A percentile compares a stretch with the other conserved stretches of the same genome.
Evolutionary conservation across 2,797 vertebrate genomes (phyloP).

Genomic region (Rhodeus uyekii): DNA sequence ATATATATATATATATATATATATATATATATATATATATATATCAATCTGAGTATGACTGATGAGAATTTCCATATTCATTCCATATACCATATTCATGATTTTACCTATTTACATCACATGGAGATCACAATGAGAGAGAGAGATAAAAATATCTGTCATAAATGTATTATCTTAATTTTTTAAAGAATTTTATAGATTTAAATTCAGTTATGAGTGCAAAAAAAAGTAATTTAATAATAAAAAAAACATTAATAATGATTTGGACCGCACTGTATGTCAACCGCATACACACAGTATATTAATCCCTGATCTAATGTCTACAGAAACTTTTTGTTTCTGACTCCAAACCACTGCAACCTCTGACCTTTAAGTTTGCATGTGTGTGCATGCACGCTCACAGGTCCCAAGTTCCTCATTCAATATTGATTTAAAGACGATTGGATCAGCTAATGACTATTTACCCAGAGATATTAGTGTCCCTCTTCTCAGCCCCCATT

Average conservation of each 20-base stretch:
- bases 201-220: no score
- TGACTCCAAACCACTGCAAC: conserved; percentile 68
- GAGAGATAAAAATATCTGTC: no score
- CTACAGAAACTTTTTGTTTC: conserved; percentile 34
- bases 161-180: no score
- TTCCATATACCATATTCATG: not conserved
- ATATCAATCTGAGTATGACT: no score
- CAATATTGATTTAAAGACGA: conserved; percentile 74
- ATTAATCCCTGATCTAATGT: not conserved
- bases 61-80: not conserved
- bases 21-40: no score
- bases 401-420: conserved; percentile 51
- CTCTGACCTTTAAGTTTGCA: conserved; percentile 65
- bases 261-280: not conserved
- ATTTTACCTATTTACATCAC: not conserved
- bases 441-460: conserved; percentile 81
- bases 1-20: no score
- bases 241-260: no score
- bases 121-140: not conserved
- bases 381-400: not conserved
- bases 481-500: conserved; percentile 64
- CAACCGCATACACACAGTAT: not conserved
- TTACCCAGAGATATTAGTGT: conserved; percentile 80
- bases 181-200: no score
- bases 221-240: not conserved